These are phyloP conservation scores for Anticlea derivata DNA, from an alignment of 2,888 invertebrate genomes.

Conservation along the genomic window DNA sequence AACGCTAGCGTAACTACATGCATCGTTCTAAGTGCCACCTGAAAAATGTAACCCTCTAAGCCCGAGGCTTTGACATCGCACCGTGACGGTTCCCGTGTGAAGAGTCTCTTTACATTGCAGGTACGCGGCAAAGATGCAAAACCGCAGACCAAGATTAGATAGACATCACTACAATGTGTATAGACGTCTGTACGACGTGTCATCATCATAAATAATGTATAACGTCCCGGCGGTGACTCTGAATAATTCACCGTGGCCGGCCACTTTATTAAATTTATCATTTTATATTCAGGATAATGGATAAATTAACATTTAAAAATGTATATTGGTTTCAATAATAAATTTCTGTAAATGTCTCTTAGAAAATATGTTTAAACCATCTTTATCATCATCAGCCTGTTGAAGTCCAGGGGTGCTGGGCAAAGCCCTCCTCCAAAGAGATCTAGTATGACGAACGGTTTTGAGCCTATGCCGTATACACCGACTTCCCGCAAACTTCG, in stretches of 20 bases:
- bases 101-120: slow-evolving; percentile 60
- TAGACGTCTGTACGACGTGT: slow-evolving; percentile 60
- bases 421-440: too few relatives aligned
- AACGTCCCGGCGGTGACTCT: slow-evolving; percentile 60
- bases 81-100: slow-evolving; percentile 27
- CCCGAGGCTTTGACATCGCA: slow-evolving; percentile 24
- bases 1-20: too few relatives aligned
- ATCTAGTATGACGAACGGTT: too few relatives aligned
- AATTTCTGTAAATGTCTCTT: too few relatives aligned
- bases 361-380: too few relatives aligned
- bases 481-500: too few relatives aligned
- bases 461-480: too few relatives aligned
- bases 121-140: slow-evolving; percentile 77
- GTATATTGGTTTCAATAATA: too few relatives aligned
- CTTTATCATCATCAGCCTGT: too few relatives aligned
- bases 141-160: slow-evolving; percentile 65
- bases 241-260: slow-evolving; percentile 78
- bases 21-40: neutral
- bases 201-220: slow-evolving; percentile 82
- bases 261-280: slow-evolving; percentile 81
- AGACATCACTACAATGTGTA: slow-evolving; percentile 59
- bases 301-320: slow-evolving; percentile 48
- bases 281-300: slow-evolving; percentile 63
- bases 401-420: too few relatives aligned
- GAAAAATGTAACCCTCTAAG: slow-evolving; percentile 7